phyloP scores from a whole-genome alignment of 2,797 vertebrate genomes.

The Pagetopsis macropterus region DNA sequence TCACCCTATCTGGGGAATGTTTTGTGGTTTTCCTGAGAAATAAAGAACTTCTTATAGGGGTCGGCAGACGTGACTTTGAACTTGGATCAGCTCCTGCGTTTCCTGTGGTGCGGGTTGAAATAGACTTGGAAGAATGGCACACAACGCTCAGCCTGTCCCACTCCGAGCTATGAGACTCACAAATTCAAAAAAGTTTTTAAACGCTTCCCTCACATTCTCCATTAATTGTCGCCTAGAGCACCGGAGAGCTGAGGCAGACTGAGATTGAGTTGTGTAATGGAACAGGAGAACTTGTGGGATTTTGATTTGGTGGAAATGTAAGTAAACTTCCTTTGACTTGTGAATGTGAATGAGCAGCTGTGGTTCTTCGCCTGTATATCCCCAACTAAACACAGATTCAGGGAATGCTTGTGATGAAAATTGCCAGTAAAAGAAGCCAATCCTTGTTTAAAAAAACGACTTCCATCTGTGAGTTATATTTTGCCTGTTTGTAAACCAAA shows the following conservation, averaged over 20 bases:
- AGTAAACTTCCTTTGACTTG: conserved; percentile 78
- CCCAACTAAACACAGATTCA: conserved; percentile 30
- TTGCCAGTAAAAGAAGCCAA: conserved; percentile 39
- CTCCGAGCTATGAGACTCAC: conserved; percentile 74
- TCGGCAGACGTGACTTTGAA: conserved; percentile 97
- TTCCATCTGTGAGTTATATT: conserved; percentile 1
- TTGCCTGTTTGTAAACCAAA: background rate
- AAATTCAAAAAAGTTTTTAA: conserved; percentile 63
- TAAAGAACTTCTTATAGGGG: conserved; percentile 91
- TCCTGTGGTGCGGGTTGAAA: conserved; percentile 91
- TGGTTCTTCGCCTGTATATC: conserved; percentile 20
- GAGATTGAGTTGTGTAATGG: conserved; percentile 50
- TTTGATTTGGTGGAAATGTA: conserved; percentile 73
- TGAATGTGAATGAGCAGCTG: conserved; percentile 47
- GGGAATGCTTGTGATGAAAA: conserved; percentile 33
- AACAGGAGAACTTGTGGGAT: conserved; percentile 55
- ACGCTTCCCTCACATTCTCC: conserved; percentile 59
- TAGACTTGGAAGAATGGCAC: conserved; percentile 85
- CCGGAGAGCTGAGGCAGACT: conserved; percentile 49
- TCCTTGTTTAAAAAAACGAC: background rate
- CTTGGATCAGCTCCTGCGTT: conserved; percentile 95
- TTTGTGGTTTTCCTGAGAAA: conserved; percentile 87
- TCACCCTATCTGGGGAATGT: conserved; percentile 73
- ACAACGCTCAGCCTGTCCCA: conserved; percentile 78
- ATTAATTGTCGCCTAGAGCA: conserved; percentile 52